Evolutionary conservation across 2,797 vertebrate species (phyloP), one percentile per base, ranked within the genome.

Genomic region (Sylvia borin): DNA sequence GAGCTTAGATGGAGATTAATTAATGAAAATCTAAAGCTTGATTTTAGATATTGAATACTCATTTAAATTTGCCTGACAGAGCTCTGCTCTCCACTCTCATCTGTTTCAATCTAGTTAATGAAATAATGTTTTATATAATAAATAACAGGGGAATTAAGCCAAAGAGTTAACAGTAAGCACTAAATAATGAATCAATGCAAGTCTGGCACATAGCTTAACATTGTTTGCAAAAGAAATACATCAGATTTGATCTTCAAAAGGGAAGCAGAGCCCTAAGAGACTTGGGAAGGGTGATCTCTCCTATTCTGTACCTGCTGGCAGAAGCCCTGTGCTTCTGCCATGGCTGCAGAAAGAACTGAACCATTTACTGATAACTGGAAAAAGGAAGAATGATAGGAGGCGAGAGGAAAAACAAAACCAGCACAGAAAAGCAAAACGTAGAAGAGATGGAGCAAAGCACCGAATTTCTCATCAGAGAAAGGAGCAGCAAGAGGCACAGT

Each of bases 91-190:
- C 62, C 36, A 70, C 26, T 68, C 75, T 88, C 76, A 93, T 72
- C 82, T 90, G 70, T 91, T 93, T 86, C 85, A 88, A 81, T 90
- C 79, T 85, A 78, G 70, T 77, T 92, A 93, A 96, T 80, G 53
- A 84, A 94, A 81, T 78, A 80, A 81, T 54, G 61, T 81, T 90
- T 86, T 70, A 42, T 80, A 71, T 36, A 77, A 87, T 73, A 96
- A 94, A 86, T 91, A 92, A 84, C 72, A 94, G 20, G 32, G 57
- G 64, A 88, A 91, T 90, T 92, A 84, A 62, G 43, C 88, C 50
- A 68, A 64, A 32, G 54, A 88, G 62, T 88, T 89, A 93, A 72
- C 68, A 91, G 72, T 67, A 83, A 77, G 58, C 54, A 48, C 51
- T 85, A 78, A 88, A 92, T 91, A 93, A 93, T 38, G 40, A 94